These are phyloP conservation scores for Pantherophis vulpinus DNA, from an alignment of 2,797 vertebrate genomes.

Conservation along the genomic window DNA sequence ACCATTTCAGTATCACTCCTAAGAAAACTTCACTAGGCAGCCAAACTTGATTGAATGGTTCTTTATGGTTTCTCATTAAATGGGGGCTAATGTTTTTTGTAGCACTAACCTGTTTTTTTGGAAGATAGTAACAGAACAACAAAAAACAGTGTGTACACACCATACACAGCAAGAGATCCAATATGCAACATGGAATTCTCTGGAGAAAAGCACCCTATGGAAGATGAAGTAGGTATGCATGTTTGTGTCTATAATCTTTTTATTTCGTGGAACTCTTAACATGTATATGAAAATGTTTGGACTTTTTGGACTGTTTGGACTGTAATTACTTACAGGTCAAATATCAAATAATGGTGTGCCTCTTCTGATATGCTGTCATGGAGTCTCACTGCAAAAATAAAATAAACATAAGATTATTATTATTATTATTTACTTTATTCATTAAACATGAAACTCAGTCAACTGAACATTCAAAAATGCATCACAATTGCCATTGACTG, in stretches of 20 bases:
- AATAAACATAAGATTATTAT: slow-evolving; percentile 5
- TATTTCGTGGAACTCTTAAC: background rate
- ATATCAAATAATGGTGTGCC: slow-evolving; percentile 80
- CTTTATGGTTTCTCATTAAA: background rate
- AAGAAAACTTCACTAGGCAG: background rate
- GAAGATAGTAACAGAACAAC: background rate
- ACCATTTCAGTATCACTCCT: background rate
- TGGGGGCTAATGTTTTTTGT: background rate
- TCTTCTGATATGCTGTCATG: slow-evolving; percentile 81
- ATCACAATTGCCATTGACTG: too few species aligned
- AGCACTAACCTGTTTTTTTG: background rate
- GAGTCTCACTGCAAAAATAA: slow-evolving; percentile 72
- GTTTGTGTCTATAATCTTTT: rapidly evolving
- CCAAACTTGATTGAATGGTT: background rate
- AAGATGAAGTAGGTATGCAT: background rate
- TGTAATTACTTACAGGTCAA: slow-evolving; percentile 77
- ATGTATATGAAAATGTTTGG: background rate
- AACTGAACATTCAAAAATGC: too few species aligned
- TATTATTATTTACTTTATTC: background rate
- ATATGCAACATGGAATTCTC: background rate
- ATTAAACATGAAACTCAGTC: too few species aligned
- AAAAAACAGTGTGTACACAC: background rate
- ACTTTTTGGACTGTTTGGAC: too few species aligned
- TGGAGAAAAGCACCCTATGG: background rate
- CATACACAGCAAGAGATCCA: background rate